These are phyloP conservation scores for Glaucomys volans DNA, from an alignment of 2,113 vertebrate species.

Conservation along the genomic window DNA sequence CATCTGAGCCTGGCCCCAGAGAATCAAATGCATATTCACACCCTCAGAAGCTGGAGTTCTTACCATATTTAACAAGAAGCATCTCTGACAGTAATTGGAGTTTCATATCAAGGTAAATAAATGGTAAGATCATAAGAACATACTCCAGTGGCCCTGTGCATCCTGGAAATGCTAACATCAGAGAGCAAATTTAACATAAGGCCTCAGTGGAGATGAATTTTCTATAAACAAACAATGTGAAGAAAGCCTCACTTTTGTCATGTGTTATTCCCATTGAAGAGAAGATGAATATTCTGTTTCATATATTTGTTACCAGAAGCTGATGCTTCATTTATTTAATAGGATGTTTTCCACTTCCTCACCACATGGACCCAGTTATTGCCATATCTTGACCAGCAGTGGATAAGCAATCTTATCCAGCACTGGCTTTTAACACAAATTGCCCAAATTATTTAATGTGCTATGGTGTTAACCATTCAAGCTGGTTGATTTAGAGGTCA, in stretches of 20 bases:
- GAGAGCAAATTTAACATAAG: constrained; percentile 88
- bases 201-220: constrained; percentile 87
- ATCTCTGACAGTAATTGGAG: constrained; percentile 89
- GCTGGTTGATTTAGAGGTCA: not conserved
- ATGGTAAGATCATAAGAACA: constrained; percentile 87
- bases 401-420: constrained; percentile 53
- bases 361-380: not conserved
- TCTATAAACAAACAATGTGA: constrained; percentile 89
- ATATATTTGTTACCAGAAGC: constrained; percentile 85
- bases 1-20: constrained; percentile 82
- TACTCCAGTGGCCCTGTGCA: constrained; percentile 86
- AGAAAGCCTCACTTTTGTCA: constrained; percentile 88
- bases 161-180: constrained; percentile 89
- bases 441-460: constrained; percentile 71
- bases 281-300: constrained; percentile 91
- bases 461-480: constrained; percentile 44
- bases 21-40: constrained; percentile 86
- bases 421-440: constrained; percentile 71
- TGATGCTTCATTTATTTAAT: constrained; percentile 86
- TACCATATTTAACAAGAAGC: constrained; percentile 88
- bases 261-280: constrained; percentile 88
- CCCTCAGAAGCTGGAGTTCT: constrained; percentile 84
- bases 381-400: constrained; percentile 58
- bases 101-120: constrained; percentile 90
- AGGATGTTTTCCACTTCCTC: constrained; percentile 70